Percentiles rank a stretch among this genome's conserved stretches.
Evolutionary conservation across 30 jellyfish, hydroid and myxozoan species (phyloP).

Genomic region (Phacellophora camtschatica): DNA sequence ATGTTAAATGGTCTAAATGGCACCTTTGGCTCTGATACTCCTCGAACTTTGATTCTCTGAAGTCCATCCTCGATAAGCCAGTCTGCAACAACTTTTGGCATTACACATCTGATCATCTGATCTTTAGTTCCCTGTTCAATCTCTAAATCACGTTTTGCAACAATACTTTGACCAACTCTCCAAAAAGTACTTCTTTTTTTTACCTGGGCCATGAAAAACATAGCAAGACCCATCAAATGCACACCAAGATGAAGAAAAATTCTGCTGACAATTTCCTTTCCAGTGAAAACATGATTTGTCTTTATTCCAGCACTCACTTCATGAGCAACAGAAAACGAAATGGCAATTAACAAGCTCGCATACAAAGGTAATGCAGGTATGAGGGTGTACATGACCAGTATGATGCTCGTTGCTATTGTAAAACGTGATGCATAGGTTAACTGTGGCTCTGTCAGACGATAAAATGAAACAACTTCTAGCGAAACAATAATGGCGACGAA

Average conservation of each 20-base stretch:
- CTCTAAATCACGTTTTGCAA: conserved; percentile 94
- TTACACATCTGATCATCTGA: conserved; percentile 96
- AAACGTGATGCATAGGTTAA: conserved; percentile 90
- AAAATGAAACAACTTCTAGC: conserved; percentile 79
- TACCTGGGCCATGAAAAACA: conserved; percentile 97
- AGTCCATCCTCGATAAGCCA: conserved; percentile 92
- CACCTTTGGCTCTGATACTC: conserved; percentile 76
- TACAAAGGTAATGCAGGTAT: conserved; percentile 97
- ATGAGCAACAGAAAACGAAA: conserved; percentile 83
- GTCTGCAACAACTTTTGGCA: conserved; percentile 99
- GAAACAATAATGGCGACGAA: conserved; percentile 65
- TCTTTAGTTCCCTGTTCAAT: conserved; percentile 87
- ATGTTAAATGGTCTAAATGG: conserved; percentile 95
- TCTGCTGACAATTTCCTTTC: conserved; percentile 35
- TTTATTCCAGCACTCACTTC: conserved; percentile 77
- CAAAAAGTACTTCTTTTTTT: conserved; percentile 95
- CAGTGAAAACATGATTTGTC: neutral
- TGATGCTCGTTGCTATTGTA: conserved; percentile 86
- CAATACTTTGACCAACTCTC: conserved; percentile 99
- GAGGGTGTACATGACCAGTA: conserved; percentile 84
- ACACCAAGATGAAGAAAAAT: conserved; percentile 83
- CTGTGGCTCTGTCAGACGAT: conserved; percentile 58
- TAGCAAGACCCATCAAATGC: conserved; percentile 91
- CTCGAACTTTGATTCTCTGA: conserved; percentile 61
- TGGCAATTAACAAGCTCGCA: conserved; percentile 78